Evolutionary conservation across 2,888 invertebrate genomes (phyloP), one percentile per base, ranked within the genome.

Genomic region (Pterostichus niger): DNA sequence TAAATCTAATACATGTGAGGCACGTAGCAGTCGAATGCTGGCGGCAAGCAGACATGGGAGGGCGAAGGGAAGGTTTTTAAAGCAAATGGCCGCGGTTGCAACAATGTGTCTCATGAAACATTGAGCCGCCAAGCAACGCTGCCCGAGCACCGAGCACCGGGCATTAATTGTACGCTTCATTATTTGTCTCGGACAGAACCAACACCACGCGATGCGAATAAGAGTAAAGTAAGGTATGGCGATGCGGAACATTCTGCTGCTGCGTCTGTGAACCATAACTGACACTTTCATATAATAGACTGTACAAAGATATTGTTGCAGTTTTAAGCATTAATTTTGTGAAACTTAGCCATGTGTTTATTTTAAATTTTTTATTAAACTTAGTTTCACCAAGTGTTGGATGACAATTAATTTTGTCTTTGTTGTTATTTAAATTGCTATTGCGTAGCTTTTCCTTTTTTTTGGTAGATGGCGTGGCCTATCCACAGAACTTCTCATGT

Each of bases 31-130:
- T 85, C 85, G 84, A 82, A 86, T 64, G 64, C 85, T 85, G 85
- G 86, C 85, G 86, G 86, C 85, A 85, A 84, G 54, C 81, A 84
- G 83, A 81, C 83, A 85, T 86, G 17, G 56, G 4, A 17, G 11
- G 11, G 56, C 44, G 68, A 0, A 44, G 40, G 17, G 68, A 44
- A 44, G 59, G 59, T 59, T 81, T 73, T 81, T 40, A 68, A 40
- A 81, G 81, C 71, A 81, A 81, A 81, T 71, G 71, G 46, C 40
- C 56, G 71, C 49, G 54, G 71, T 71, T 56, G 68, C 79, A 79
- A 79, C 79, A 79, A 79, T 79, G 79, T 81, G 80, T 81, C 71
- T 81, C 81, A 71, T 71, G 81, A 81, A 81, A 56, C 56, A 81
- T 79, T 79, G 79, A 79, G 49, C 64, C 44, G 44, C 56, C 56